Base-by-base conservation (phyloP, 1,140 invertebrate genomes). In the Bombus sylvicola region DNA sequence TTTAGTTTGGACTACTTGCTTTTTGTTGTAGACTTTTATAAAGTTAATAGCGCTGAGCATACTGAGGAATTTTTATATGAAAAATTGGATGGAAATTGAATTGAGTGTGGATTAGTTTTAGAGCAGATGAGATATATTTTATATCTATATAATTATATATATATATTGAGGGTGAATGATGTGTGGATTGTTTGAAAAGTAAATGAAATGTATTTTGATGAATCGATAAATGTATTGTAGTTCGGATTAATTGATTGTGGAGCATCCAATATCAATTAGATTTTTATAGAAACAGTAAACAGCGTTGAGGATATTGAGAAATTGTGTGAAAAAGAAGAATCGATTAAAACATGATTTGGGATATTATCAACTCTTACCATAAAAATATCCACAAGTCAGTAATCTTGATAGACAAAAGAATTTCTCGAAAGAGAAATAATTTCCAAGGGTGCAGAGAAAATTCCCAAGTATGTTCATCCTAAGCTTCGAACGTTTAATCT, bases 401-500 rank as follows among this genome's bases (percentile, higher is more conserved):
- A 13, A 62, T 62, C 59, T 62, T 62, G 10, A 10, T 6, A 53
- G 64, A 10, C 31, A 28, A 69, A 64, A n/a, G 53, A 31, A 53
- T 53, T 53, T 53, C 6, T 18, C 0, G 9, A 3, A 39, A n/a
- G 37, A 37, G 47, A 62, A 43, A 80, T 62, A 72, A 80, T 80
- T 73, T 72, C 41, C 18, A 53, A 62, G 22, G 28, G 6, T 37
- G 28, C 41, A 62, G 43, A 74, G 78, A 6, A 81, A 68, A 81
- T 53, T 68, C 57, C 59, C 83, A 31, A 57, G 78, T n/a, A 41
- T 69, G 43, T 53, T 57, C 34, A 18, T 77, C 47, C 37, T 15
- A 47, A 43, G 43, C 72, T 31, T 47, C 37, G 53, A 77, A 57
- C 72, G 73, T 86, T 89, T 84, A 83, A 89, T 89, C 88, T 83